Evolutionary conservation across 2,113 vertebrate genomes (phyloP), one percentile per base, ranked within the genome.

Genomic region (Gambusia holbrooki): DNA sequence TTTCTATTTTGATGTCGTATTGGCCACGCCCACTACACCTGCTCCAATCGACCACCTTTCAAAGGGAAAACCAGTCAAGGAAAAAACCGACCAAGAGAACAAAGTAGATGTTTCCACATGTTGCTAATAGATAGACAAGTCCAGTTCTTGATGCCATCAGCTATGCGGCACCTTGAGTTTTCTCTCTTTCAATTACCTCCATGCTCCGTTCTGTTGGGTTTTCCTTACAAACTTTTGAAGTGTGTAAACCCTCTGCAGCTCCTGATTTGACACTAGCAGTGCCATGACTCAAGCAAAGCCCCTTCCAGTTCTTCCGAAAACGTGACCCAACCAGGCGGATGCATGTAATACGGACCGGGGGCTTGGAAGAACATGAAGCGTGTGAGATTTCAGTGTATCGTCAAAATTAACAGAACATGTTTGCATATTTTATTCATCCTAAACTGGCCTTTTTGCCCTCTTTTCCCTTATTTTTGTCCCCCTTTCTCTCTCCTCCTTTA

Each of bases 21-120:
- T 97, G 96, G 97, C 95, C 96, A 96, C 95, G 90, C 96, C 96
- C 97, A 96, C 92, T 96, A 97, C 95, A 97, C 97, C 96, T 94
- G 95, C 95, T 96, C 95, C 95, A 85, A 89, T 95, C 95, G 87
- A 95, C 96, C 84, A 87, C 73, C 93, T 95, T 96, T 96, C 87
- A 95, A 96, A 96, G 94, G 95, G 96, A 97, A 93, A 93, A 87
- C 64, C 89, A 78, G 74, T 81, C 10, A 74, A 86, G 72, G 82
- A 87, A 92, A 92, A 90, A 62, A 78, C 80, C 80, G 63, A 88
- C 92, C 93, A 93, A 92, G 84, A 82, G 74, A 88, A 71, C 80
- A 90, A 92, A 96, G 84, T 97, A 95, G 96, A 96, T 97, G 97
- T 98, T 96, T 94, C 86, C 95, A 96, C 96, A 96, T 97, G 96